Evolutionary conservation across 1,140 invertebrate species (phyloP).

Genomic region (Aphaenogaster floridana): DNA sequence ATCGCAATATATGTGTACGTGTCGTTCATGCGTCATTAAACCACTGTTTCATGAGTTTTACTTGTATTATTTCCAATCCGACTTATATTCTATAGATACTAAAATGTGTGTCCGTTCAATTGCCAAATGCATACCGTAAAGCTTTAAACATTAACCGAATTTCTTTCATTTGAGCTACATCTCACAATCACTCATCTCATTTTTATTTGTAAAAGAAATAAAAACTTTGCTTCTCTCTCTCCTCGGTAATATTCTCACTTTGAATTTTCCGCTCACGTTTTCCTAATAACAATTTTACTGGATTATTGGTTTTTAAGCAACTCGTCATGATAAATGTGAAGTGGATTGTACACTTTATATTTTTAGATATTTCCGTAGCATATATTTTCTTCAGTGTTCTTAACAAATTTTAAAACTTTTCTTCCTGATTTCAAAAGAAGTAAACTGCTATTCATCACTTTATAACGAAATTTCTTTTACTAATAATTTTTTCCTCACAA

Average conservation of each 20-base stretch:
- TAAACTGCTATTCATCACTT: background rate
- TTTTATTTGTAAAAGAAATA: background rate
- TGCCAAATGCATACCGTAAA: background rate
- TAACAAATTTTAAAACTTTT: background rate
- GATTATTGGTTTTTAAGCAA: background rate
- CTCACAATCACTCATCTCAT: background rate
- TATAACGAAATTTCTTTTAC: background rate
- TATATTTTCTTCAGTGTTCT: background rate
- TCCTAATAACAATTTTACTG: background rate
- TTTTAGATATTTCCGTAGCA: background rate
- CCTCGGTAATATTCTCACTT: background rate
- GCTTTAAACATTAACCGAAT: background rate
- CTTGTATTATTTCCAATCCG: background rate
- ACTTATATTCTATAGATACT: too few species aligned
- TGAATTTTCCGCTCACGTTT: background rate
- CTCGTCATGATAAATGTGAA: background rate
- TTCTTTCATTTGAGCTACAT: background rate
- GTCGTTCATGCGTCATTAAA: background rate
- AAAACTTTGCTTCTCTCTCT: background rate
- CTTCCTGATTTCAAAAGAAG: background rate
- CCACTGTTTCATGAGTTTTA: background rate
- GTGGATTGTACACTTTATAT: constrained; percentile 1
- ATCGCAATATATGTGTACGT: background rate
- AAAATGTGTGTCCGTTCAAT: background rate
- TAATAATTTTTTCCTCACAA: background rate